Conservation (phyloP, 1,140 invertebrate genomes). For the Rhopalosiphum padi region DNA sequence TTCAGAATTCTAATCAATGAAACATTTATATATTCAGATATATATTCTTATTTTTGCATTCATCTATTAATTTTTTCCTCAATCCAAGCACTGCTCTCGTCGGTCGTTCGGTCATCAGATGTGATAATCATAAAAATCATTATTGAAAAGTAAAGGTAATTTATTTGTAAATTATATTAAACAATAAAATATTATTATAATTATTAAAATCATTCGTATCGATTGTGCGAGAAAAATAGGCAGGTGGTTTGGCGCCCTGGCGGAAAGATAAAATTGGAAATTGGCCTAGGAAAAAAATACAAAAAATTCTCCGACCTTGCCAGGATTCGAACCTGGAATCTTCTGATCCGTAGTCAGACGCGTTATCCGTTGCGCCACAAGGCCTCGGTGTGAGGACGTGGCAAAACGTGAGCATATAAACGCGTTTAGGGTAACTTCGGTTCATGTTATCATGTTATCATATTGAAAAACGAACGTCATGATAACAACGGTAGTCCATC, state of each 20-base stretch:
- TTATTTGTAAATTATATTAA: no score
- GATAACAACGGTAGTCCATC: not conserved
- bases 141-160: no score
- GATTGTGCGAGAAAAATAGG: no score
- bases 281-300: not conserved
- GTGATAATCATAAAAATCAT: no score
- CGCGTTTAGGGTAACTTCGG: not conserved
- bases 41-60: no score
- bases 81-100: no score
- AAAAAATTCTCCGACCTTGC: conserved; percentile 70
- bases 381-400: conserved; percentile 65
- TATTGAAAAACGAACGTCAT: not conserved
- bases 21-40: no score
- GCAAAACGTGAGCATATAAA: conserved; percentile 37
- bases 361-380: conserved; percentile 91
- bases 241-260: no score
- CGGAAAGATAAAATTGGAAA: not conserved
- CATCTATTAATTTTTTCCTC: no score
- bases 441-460: not conserved
- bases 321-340: conserved; percentile 92
- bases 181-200: no score
- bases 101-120: no score
- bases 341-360: conserved; percentile 92
- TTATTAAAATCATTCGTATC: not conserved
- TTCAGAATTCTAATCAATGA: no score